Evolutionary conservation across 30 jellyfish, hydroid and myxozoan genomes (phyloP).

Genomic region (Phacellophora camtschatica): DNA sequence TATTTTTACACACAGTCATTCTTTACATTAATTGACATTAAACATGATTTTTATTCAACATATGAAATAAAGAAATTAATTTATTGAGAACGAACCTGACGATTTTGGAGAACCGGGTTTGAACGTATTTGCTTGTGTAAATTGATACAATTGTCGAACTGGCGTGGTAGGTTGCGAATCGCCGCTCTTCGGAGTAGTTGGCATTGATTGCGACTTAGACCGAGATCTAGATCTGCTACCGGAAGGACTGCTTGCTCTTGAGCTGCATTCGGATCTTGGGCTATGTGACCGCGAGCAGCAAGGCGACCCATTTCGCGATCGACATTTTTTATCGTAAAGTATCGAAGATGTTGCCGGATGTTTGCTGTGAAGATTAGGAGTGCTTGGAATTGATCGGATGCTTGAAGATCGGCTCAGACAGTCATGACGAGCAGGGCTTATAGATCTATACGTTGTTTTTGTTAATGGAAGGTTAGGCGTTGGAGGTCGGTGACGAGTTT

Average conservation of each 20-base stretch:
- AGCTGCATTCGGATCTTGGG: slow-evolving; percentile 56
- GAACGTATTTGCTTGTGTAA: slow-evolving; percentile 60
- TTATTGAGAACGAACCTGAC: slow-evolving; percentile 38
- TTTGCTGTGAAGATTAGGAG: slow-evolving; percentile 86
- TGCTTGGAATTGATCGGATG: slow-evolving; percentile 92
- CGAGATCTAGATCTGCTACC: slow-evolving; percentile 60
- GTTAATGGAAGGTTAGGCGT: slow-evolving; percentile 51
- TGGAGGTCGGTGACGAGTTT: slow-evolving; percentile 59
- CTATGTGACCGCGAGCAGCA: slow-evolving; percentile 71
- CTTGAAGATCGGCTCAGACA: slow-evolving; percentile 94
- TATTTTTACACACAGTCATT: too few relatives aligned
- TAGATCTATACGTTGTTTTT: slow-evolving; percentile 37
- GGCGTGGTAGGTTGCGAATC: slow-evolving; percentile 76
- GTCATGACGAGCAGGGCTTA: slow-evolving; percentile 78
- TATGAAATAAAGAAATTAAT: too few relatives aligned
- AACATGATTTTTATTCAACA: too few relatives aligned
- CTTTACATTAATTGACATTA: too few relatives aligned
- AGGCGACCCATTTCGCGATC: slow-evolving; percentile 67
- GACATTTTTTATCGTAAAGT: slow-evolving; percentile 52
- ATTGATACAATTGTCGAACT: slow-evolving; percentile 63
- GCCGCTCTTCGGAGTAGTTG: slow-evolving; percentile 69
- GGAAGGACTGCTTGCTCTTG: slow-evolving; percentile 66
- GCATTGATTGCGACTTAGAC: slow-evolving; percentile 74
- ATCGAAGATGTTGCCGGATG: slow-evolving; percentile 89
- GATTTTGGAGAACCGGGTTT: slow-evolving; percentile 71